Evolutionary conservation across 2,113 vertebrate genomes (phyloP), one percentile per base, ranked within the genome.

Genomic region (Thinocorus orbignyianus): DNA sequence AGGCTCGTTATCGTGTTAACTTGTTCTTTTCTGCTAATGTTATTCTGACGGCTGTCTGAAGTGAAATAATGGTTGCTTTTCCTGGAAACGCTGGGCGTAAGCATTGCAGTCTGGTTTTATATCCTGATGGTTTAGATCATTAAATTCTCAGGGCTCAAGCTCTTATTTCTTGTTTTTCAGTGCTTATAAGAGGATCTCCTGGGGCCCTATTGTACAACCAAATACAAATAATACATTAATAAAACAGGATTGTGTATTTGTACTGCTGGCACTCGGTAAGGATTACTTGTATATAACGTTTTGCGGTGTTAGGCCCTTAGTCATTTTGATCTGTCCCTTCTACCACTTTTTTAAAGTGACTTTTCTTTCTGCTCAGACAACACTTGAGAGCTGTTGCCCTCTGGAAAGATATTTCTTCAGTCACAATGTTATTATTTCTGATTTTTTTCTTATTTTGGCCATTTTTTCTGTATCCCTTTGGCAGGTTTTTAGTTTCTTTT

Each of bases 191-290:
- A 87, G 81, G 58, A 74, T 94, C 88, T 93, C 91, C 91, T 76
- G 92, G 74, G 87, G 85, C 87, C 64, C 17, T 81, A 17, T 92
- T 62, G 58, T 86, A 88, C 90, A 82, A 83, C 74, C 61, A 81
- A 90, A 95, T 78, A 95, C 93, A 96, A 90, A 90, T 82, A 94
- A 80, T 88, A 55, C 88, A 48, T 61, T 57, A 90, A 77, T 93
- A 87, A 87, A 92, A 7, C 74, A 46, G 57, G n/a, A 65, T 62
- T 52, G 60, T 88, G 46, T 64, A 4, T 83, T 89, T 92, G 73
- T 82, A 64, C 57, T 80, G 52, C 73, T 6, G 13, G 77, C 65
- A 58, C 46, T 11, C 71, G 72, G 70, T 35, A 24, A 73, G 79
- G 90, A 83, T 93, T 88, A 61, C 64, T 93, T 25, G 44, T 74